phyloP scores from a whole-genome alignment of 2,113 vertebrate species.

The Notechis scutatus region DNA sequence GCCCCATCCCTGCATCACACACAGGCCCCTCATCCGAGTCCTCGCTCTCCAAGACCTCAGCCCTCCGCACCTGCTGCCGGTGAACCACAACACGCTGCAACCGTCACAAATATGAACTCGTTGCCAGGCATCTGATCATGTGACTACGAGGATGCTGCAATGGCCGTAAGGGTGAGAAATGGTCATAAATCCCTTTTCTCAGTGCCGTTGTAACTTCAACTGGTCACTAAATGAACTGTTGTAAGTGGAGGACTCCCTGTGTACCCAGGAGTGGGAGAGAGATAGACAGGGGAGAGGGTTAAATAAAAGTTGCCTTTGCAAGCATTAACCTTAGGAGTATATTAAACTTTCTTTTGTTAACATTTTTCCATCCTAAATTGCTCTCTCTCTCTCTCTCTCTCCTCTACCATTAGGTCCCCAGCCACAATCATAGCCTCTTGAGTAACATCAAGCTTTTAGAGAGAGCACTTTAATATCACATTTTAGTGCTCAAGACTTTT shows the following conservation, averaged over 20 bases:
- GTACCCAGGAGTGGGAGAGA: background rate
- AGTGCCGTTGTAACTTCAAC: background rate
- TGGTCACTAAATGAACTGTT: background rate
- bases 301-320: background rate
- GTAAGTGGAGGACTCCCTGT: background rate
- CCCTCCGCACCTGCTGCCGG: too few species aligned
- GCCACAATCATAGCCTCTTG: background rate
- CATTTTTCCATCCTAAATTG: accelerated
- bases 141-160: background rate
- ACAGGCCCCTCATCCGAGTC: too few species aligned
- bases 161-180: background rate
- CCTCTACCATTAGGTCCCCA: background rate
- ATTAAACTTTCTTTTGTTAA: background rate
- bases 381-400: background rate
- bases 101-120: too few species aligned
- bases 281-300: background rate
- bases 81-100: too few species aligned
- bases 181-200: background rate
- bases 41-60: too few species aligned
- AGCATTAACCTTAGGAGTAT: background rate
- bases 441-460: background rate
- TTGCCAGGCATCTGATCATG: too few species aligned
- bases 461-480: background rate
- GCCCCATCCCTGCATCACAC: too few species aligned
- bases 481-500: background rate